Percentiles rank a stretch among this genome's conserved stretches.
Evolutionary conservation across 2,888 invertebrate species (phyloP).

Genomic region (Xylota sylvarum): DNA sequence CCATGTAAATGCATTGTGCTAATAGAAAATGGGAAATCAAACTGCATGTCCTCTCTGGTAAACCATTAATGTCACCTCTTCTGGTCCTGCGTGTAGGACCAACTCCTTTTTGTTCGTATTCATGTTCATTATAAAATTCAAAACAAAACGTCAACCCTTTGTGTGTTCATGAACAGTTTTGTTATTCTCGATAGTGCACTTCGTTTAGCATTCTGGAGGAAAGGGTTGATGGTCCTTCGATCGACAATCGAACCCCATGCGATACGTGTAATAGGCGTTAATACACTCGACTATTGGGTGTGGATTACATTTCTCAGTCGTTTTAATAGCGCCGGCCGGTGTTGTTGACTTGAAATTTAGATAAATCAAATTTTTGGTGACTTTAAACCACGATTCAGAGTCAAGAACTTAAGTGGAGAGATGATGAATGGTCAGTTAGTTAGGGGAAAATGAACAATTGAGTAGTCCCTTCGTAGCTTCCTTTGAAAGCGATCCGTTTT

Average conservation of each 20-base stretch:
- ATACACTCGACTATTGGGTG: constrained; percentile 69
- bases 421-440: constrained; percentile 59
- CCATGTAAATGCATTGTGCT: constrained; percentile 43
- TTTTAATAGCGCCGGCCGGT: constrained; percentile 3
- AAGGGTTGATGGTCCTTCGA: constrained; percentile 53
- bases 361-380: constrained; percentile 65
- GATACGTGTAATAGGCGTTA: constrained; percentile 66
- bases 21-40: constrained; percentile 54
- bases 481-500: no score
- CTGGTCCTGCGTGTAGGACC: constrained; percentile 36
- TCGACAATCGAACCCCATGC: constrained; percentile 39
- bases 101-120: constrained; percentile 19
- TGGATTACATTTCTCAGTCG: constrained; percentile 49
- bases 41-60: constrained; percentile 65
- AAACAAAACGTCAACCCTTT: constrained; percentile 72
- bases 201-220: constrained; percentile 15
- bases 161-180: constrained; percentile 27
- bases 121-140: constrained; percentile 66
- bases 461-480: not conserved
- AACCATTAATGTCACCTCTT: constrained; percentile 59
- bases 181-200: constrained; percentile 53
- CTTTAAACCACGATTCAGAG: constrained; percentile 45
- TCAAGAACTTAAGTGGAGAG: constrained; percentile 52
- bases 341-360: constrained; percentile 20
- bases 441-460: not conserved